Evolutionary conservation across 92 coral and sea anemone genomes (phyloP), one percentile per base, ranked within the genome.

Genomic region (Metridium senile): DNA sequence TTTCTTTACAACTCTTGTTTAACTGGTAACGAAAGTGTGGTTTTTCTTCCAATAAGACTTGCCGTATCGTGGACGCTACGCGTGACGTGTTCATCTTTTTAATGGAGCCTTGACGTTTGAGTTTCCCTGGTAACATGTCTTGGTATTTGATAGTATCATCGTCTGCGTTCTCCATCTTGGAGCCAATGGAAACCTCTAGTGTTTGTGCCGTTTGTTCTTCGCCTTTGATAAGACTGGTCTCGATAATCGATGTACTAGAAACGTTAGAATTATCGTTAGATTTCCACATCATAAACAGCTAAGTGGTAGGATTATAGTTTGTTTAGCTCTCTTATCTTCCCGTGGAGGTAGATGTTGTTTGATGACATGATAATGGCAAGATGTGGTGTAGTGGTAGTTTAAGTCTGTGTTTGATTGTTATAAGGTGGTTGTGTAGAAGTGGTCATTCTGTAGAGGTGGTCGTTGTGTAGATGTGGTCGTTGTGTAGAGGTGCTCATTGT

Each of bases 1-100:
- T 97, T 66, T 91, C 97, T 78, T 70, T 87, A 33, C 95, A 89
- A 23, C 88, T 79, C 71, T 89, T 84, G 64, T 89, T 94, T 18
- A 94, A 53, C 68, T 94, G 98, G 71, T 94, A 94, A 22, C 98
- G 92, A 69, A 94, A 91, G 72, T 94, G 98, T 4, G 98, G 98
- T 66, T 87, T 80, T 31, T 93, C 92, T 21, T 83, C 88, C 25
- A 92, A 70, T 53, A 92, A 74, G 47, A 88, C 77, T 26, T 84
- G 83, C 49, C 85, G 88, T 51, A 94, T 68, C 8, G 89, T 81
- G 52, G 78, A 84, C n/a, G 91, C 83, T 34, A 94, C 86, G 68
- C 90, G 88, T 49, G 66, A 73, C 43, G 90, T 82, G 81, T 94
- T 86, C 51, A 93, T 81, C 82, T 92, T 94, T 84, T 94, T 94